Conservation (phyloP, 2,888 invertebrate genomes). For the Philopedon plagiatum region DNA sequence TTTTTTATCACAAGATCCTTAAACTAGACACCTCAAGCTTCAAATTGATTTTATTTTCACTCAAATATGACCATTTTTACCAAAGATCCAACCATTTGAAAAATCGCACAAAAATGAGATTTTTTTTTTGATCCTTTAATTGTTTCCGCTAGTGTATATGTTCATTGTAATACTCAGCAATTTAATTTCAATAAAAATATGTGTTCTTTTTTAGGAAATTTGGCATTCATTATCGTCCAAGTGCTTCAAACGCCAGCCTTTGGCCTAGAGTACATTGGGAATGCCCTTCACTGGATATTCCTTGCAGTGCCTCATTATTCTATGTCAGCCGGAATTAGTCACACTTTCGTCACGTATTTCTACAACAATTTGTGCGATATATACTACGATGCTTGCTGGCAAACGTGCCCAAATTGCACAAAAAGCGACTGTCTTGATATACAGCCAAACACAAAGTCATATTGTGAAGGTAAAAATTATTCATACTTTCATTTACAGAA, state of each 20-base stretch:
- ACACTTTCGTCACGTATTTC: constrained; percentile 60
- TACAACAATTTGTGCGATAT: constrained; percentile 55
- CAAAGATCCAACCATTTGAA: no score
- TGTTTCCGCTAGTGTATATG: no score
- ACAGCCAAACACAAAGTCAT: neutral
- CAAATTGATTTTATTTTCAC: no score
- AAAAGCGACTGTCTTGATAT: constrained; percentile 50
- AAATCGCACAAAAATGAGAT: no score
- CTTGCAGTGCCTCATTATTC: constrained; percentile 81
- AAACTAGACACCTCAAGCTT: no score
- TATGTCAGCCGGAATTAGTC: constrained; percentile 70
- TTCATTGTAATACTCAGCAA: no score
- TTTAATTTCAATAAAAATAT: neutral
- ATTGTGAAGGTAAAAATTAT: constrained; percentile 48
- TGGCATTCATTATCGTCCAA: constrained; percentile 79
- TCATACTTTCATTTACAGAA: no score
- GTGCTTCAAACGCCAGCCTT: constrained; percentile 76
- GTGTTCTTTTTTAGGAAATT: constrained; percentile 76
- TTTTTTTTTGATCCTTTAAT: no score
- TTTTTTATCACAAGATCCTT: no score
- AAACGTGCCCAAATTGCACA: constrained; percentile 28
- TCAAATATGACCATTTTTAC: no score
- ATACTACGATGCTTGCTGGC: constrained; percentile 43
- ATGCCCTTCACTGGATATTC: constrained; percentile 77
- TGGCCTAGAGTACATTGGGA: constrained; percentile 73